Conservation (phyloP, 2,888 invertebrate genomes). For the Nebria salina region DNA sequence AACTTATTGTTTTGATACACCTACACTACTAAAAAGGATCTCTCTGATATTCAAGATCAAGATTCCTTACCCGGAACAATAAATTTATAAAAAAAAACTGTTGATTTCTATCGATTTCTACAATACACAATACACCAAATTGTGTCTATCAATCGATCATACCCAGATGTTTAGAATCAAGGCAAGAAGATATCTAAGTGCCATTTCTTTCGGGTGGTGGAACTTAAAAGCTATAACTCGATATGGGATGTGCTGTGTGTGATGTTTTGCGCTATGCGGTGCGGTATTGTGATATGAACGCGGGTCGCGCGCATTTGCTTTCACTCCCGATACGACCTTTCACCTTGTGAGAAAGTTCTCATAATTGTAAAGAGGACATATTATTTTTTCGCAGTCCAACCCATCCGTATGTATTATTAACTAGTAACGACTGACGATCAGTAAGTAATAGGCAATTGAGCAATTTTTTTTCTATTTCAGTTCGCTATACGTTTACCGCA, state of each 20-base stretch:
- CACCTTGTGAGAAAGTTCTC: constrained; percentile 55
- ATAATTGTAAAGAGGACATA: constrained; percentile 40
- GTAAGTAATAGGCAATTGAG: not conserved
- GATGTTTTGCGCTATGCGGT: not conserved
- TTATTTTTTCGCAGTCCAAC: not conserved
- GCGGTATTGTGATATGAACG: constrained; percentile 1
- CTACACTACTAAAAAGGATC: not conserved
- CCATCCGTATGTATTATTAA: not conserved
- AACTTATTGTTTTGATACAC: not conserved
- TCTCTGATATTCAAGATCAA: not conserved
- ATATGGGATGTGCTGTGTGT: not conserved
- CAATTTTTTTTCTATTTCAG: not conserved
- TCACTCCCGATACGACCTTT: constrained; percentile 47
- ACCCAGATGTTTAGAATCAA: not conserved
- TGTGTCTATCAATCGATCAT: not conserved
- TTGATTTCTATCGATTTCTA: not conserved
- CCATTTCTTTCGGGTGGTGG: not conserved
- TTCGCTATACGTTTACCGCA: too few relatives aligned
- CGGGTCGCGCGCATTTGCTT: not conserved
- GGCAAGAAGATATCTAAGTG: not conserved
- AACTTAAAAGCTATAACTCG: not conserved
- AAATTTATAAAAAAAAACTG: not conserved
- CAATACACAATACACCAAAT: not conserved
- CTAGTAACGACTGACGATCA: not conserved
- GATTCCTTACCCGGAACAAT: not conserved